A percentile compares a stretch with the other conserved stretches of the same genome.
Evolutionary conservation across 92 coral and sea anemone species (phyloP).

Genomic region (Umimayanthus chanpuru): DNA sequence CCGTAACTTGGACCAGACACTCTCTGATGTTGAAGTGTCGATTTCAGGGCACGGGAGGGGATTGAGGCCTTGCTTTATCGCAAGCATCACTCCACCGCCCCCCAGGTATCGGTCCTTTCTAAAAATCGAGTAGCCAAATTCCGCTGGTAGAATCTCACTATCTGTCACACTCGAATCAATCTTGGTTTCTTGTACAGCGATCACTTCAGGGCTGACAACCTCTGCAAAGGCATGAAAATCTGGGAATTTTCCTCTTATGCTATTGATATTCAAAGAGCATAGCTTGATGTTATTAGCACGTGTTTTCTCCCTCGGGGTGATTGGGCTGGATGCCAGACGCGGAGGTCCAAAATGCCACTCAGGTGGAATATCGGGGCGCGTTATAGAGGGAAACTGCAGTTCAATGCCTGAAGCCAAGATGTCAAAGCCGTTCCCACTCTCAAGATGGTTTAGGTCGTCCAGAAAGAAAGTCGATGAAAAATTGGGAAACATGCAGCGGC

Average conservation of each 20-base stretch:
- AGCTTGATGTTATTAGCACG: conserved; percentile 22
- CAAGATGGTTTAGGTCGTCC: conserved; percentile 18
- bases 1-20: too few species aligned
- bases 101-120: conserved; percentile 28
- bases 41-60: too few species aligned
- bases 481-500: conserved; percentile 24
- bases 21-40: too few species aligned
- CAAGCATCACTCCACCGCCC: conserved; percentile 30
- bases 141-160: conserved; percentile 27
- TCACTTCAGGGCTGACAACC: conserved; percentile 27
- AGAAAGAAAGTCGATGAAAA: conserved; percentile 29
- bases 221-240: conserved; percentile 34
- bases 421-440: conserved; percentile 26
- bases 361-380: conserved; percentile 41
- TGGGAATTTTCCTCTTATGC: conserved; percentile 25
- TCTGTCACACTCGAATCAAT: conserved; percentile 29
- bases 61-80: too few species aligned
- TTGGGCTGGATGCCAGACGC: conserved; percentile 33
- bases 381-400: conserved; percentile 38
- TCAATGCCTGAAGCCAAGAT: conserved; percentile 39
- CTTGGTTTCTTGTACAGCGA: conserved; percentile 36
- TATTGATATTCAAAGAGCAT: conserved; percentile 25
- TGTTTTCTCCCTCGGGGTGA: conserved; percentile 25
- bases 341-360: conserved; percentile 30
- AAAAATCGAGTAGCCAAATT: conserved; percentile 25